Conservation (phyloP, 2,113 vertebrate genomes). For the Forbesichthys papilliferus region DNA sequence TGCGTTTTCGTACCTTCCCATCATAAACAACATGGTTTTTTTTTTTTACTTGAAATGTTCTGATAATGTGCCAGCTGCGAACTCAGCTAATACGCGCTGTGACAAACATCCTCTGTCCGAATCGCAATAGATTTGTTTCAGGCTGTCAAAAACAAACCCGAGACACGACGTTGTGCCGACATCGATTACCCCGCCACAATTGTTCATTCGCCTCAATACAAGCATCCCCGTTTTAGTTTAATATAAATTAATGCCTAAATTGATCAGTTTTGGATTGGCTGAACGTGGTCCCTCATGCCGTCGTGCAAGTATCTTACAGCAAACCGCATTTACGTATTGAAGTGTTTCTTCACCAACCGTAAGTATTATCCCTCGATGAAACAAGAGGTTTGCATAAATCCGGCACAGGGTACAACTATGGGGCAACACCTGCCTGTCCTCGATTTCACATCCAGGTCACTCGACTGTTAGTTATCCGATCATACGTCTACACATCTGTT, state of each 20-base stretch:
- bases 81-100: constrained; percentile 22
- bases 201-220: too few species aligned
- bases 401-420: neutral
- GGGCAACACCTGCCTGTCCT: constrained; percentile 14
- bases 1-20: neutral
- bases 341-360: too few species aligned
- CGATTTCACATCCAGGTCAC: constrained; percentile 68
- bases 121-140: constrained; percentile 14
- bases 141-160: constrained; percentile 46
- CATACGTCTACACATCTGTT: neutral
- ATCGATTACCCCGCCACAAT: too few species aligned
- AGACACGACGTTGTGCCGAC: constrained; percentile 44
- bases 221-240: too few species aligned
- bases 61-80: neutral
- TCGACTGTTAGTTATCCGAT: constrained; percentile 16
- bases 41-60: neutral
- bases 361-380: too few species aligned
- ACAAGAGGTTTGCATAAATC: too few species aligned
- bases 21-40: neutral
- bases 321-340: too few species aligned
- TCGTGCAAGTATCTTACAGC: too few species aligned
- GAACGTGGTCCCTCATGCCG: too few species aligned
- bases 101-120: constrained; percentile 23
- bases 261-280: too few species aligned
- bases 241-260: too few species aligned